Evolutionary conservation across 2,113 vertebrate genomes (phyloP), one percentile per base, ranked within the genome.

Genomic region (Sapayoa aenigma): DNA sequence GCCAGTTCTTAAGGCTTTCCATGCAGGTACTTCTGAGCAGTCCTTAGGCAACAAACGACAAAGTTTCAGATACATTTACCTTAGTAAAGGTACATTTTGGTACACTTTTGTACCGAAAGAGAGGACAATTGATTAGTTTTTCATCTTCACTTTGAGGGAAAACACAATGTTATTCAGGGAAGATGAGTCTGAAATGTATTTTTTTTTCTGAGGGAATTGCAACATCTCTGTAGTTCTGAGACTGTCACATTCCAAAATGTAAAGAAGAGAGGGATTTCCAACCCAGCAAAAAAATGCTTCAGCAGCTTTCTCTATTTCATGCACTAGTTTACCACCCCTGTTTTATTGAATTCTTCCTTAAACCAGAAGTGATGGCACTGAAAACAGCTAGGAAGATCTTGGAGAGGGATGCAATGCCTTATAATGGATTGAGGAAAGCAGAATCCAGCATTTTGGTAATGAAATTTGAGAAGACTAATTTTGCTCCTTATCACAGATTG

Each of bases 271-370:
- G 24, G n/a, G 11, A 6, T 50, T 68, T 86, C 24, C 76, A 52
- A 17, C 9, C 5, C 24, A 65, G 49, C 39, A 76, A 75, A 2
- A 60, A 31, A 84, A 12, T 13, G 18, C 16, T 82, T 79, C 11
- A 67, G 14, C 15, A 84, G 14, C 27, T 88, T 87, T 86, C 16
- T 14, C 9, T 67, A 2, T 49, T 79, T 55, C 0, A 0, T 13
- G 23, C 2, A 14, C 17, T 11, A 0, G 0, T 7, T 4, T 17
- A 8, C 20, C 14, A 47, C 14, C 0, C 41, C 11, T 5, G 0
- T 72, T 83, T 76, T 68, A 28, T 39, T 85, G 31, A 18, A 35
- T 80, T 68, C 20, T 53, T 72, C 33, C 44, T 65, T 50, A 65
- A 86, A 35, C 6, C 39, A 42, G 47, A 85, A 62, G 6, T 58